phyloP scores from a whole-genome alignment of 2,797 vertebrate genomes.

The Brachyalestes nurse region DNA sequence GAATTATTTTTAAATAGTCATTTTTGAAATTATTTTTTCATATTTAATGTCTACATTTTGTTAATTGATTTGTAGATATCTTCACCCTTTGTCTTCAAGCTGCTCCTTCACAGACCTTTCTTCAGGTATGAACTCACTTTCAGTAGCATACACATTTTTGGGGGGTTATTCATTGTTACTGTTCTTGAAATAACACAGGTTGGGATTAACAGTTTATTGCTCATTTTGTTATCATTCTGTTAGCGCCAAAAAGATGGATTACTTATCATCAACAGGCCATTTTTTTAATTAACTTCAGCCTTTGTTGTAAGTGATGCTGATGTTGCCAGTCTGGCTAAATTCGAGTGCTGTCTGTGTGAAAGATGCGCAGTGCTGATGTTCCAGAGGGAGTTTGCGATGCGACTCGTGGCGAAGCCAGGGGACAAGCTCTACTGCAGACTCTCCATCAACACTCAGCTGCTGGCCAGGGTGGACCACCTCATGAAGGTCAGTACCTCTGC shows the following conservation, averaged over 20 bases:
- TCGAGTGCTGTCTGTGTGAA: conserved; percentile 29
- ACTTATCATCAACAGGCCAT: background rate
- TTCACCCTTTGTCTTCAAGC: conserved; percentile 96
- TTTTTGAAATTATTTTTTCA: background rate
- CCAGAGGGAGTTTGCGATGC: conserved; percentile 97
- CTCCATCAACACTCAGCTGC: conserved; percentile 94
- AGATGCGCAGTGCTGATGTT: conserved; percentile 99
- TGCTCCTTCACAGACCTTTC: conserved; percentile 95
- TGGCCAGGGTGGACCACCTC: conserved; percentile 95
- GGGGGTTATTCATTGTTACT: too few relatives aligned
- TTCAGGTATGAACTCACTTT: conserved; percentile 85
- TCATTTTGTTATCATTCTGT: too few relatives aligned
- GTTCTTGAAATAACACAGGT: too few relatives aligned
- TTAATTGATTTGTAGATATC: conserved; percentile 86
- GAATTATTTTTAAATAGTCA: background rate
- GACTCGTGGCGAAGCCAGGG: conserved; percentile 92
- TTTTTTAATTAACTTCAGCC: background rate
- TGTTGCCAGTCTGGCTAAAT: background rate
- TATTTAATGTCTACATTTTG: background rate
- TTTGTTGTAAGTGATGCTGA: background rate
- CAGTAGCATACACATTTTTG: too few relatives aligned
- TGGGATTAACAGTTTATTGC: too few relatives aligned
- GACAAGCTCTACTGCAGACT: conserved; percentile 95
- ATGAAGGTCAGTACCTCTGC: conserved; percentile 88
- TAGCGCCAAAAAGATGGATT: too few relatives aligned